These are phyloP conservation scores for Hipparchia sbordonii DNA, from an alignment of 2,888 invertebrate species.

Conservation along the genomic window DNA sequence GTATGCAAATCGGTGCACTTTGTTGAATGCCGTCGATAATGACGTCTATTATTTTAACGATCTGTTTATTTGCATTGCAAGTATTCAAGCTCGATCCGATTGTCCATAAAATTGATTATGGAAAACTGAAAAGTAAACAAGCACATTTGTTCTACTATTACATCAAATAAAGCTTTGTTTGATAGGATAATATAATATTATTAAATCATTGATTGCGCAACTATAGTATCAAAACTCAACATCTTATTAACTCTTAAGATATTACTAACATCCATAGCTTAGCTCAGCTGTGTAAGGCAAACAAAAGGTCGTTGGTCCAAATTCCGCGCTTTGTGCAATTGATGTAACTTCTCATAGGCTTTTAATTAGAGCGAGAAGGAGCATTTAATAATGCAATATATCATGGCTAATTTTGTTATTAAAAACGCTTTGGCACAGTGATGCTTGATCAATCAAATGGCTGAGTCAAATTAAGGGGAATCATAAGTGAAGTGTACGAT, in stretches of 20 bases:
- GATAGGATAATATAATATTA: too few species aligned
- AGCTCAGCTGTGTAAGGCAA: background rate
- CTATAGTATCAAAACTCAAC: too few species aligned
- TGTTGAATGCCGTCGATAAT: constrained; percentile 55
- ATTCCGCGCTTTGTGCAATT: background rate
- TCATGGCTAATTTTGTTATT: too few species aligned
- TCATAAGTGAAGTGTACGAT: too few species aligned
- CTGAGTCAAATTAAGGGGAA: too few species aligned
- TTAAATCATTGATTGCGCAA: too few species aligned
- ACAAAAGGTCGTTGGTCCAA: background rate
- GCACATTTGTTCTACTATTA: background rate
- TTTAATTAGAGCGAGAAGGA: too few species aligned
- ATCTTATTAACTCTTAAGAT: too few species aligned
- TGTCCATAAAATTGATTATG: constrained; percentile 20
- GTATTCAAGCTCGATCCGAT: constrained; percentile 10
- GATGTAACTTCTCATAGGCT: too few species aligned
- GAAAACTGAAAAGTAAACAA: constrained; percentile 5
- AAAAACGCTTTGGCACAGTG: too few species aligned
- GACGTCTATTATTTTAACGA: constrained; percentile 41
- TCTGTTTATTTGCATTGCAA: constrained; percentile 40
- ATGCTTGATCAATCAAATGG: too few species aligned
- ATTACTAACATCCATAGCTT: background rate
- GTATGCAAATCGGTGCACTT: constrained; percentile 61
- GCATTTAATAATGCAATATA: too few species aligned
- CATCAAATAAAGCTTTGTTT: background rate